Evolutionary conservation across 2,113 vertebrate species (phyloP), one percentile per base, ranked within the genome.

Genomic region (Argyrosomus japonicus): DNA sequence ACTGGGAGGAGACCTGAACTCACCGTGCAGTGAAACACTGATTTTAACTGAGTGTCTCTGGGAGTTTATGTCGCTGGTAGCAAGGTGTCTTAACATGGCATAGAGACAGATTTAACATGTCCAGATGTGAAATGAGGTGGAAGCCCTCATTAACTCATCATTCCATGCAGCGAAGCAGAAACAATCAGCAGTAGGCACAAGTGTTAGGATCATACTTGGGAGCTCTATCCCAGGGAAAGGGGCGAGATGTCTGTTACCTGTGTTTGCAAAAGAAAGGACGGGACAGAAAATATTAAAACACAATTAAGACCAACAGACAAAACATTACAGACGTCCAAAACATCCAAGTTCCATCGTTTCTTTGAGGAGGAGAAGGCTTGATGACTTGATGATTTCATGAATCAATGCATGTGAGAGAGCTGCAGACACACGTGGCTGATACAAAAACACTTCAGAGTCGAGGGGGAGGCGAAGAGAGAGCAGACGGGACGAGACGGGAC

Each of bases 171-270:
- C 58, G 51, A 93, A 60, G 71, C 68, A 82, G 58, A 81, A 88
- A 79, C 62, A 80, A 84, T 83, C 80, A 70, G 58, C 54, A 80
- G 48, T 60, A 90, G 62, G 74, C 68, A 77, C 47, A 67, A 88
- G 84, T 43, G 17, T 87, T 86, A 87, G 73, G 75, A 72, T 94
- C 96, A 71, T 96, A 96, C 96, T 96, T 96, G 96, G 96, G 85
- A 96, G 95, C 91, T 96, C 96, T 90, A 96, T 94, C 91, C 95
- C 95, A 88, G 95, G 95, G 79, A 95, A 96, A 76, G 91, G 91
- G 75, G 87, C 81, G 78, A 88, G 92, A 64, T 78, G 92, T 85
- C 95, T 96, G 93, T 87, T 91, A 89, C 91, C 95, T 94, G 91
- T 40, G 58, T 88, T 90, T 75, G 84, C 89, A 91, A 93, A 90